Base-by-base conservation (phyloP, 2,113 vertebrate species). In the Poeciliopsis occidentalis region DNA sequence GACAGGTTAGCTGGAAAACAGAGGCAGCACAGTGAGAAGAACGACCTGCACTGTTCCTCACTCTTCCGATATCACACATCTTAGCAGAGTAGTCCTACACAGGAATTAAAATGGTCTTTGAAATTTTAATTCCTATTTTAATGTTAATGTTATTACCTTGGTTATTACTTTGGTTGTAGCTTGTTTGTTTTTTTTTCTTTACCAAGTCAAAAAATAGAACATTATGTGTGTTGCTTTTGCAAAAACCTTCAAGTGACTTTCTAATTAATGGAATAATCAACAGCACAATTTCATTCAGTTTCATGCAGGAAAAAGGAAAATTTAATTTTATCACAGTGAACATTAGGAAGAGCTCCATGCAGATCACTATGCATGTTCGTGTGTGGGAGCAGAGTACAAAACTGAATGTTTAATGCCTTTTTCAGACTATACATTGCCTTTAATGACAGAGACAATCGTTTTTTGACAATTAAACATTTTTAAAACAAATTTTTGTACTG, bases 31-130 rank as follows among this genome's bases (percentile, higher is more conserved):
- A 71, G 47, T 41, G 39, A 74, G 51, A 66, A 70, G 64, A 76
- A 76, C 69, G 57, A 26, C 44, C 37, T 75, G 63, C 47, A 8
- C 8, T 74, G 64, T 81, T 82, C 67, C 76, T 90, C 30, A 5
- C 79, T 64, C 60, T 67, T 80, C 80, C 37, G 39, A 61, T 80
- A 67, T 87, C 70, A 68, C 64, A 79, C 68, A 78, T 69, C 68
- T 77, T 65, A 73, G 73, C 57, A 70, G 67, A 67, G 44, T 70
- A 65, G 17, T 73, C 44, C 41, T 12, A 57, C 32, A 66, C 44
- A 29, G n/a, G 26, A 4, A 73, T 37, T 30, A 60, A 30, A 32
- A 61, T 0, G 57, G 3, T 64, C 3, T 27, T 27, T 27, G 27
- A 27, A 27, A 27, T 27, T 27, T 27, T 27, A 27, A 27, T 27